A percentile compares a stretch with the other conserved stretches of the same genome.
Conservation (phyloP, 2,888 invertebrate genomes). For the Serrognathus titanus region DNA sequence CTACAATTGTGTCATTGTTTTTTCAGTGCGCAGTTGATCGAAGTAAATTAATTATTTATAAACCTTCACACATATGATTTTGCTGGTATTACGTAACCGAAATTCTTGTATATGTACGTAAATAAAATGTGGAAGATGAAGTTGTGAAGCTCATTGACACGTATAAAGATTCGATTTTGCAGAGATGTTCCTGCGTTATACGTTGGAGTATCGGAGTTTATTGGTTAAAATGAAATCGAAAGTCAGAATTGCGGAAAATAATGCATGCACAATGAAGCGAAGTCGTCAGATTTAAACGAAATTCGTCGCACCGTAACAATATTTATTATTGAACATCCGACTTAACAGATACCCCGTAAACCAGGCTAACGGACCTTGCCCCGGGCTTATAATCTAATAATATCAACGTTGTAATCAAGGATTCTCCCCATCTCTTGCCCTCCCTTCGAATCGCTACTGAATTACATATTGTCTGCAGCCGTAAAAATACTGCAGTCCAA, state of each 20-base stretch:
- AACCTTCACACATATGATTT: too few species aligned
- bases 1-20: too few species aligned
- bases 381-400: constrained; percentile 43
- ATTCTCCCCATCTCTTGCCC: constrained; percentile 31
- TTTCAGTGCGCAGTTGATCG: too few species aligned
- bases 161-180: too few species aligned
- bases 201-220: too few species aligned
- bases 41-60: too few species aligned
- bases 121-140: too few species aligned
- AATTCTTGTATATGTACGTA: too few species aligned
- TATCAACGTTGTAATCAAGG: constrained; percentile 42
- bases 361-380: constrained; percentile 22
- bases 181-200: too few species aligned
- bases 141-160: too few species aligned
- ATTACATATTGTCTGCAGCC: constrained; percentile 34
- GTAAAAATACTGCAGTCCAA: constrained; percentile 35
- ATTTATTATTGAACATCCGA: constrained; percentile 26
- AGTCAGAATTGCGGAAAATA: not conserved
- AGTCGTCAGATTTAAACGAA: constrained; percentile 11
- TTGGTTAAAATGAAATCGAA: too few species aligned
- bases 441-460: constrained; percentile 28
- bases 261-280: constrained; percentile 13
- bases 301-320: constrained; percentile 18
- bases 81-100: too few species aligned
- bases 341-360: constrained; percentile 20